Percentiles rank a stretch among this genome's conserved stretches.
phyloP scores from a whole-genome alignment of 2,888 invertebrate species.

The Drosophila parthenogenetica region DNA sequence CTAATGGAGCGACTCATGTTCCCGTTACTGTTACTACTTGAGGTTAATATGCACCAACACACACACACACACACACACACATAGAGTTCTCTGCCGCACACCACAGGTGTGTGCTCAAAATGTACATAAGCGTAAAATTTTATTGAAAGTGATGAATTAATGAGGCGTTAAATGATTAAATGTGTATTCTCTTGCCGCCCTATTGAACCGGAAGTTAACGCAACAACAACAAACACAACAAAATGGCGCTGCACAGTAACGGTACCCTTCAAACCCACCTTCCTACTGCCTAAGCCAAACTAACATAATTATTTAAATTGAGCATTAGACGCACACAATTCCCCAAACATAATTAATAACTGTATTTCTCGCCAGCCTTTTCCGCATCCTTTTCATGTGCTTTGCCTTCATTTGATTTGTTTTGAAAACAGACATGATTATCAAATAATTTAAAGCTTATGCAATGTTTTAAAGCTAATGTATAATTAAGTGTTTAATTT shows the following conservation, averaged over 20 bases:
- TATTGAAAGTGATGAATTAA: constrained; percentile 82
- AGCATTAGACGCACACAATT: background rate
- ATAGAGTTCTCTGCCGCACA: constrained; percentile 23
- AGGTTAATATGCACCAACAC: constrained; percentile 45
- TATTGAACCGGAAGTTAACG: constrained; percentile 80
- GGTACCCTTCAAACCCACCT: background rate
- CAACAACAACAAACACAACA: constrained; percentile 38
- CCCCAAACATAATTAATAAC: constrained; percentile 4
- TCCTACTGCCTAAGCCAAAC: constrained; percentile 18
- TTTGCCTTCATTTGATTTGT: background rate
- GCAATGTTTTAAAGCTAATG: background rate
- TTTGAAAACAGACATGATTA: background rate
- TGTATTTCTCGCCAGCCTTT: background rate
- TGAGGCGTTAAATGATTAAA: constrained; percentile 82
- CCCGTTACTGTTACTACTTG: constrained; percentile 45
- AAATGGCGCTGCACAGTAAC: constrained; percentile 40
- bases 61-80: constrained; percentile 36
- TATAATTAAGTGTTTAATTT: background rate
- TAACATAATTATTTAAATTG: constrained; percentile 46
- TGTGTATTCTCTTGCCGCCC: constrained; percentile 78
- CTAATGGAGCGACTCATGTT: constrained; percentile 35
- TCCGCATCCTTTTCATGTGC: background rate
- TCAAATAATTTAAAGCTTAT: background rate
- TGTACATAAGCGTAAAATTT: constrained; percentile 79
- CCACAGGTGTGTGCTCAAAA: constrained; percentile 40